Percentiles rank a stretch among this genome's conserved stretches.
Conservation (phyloP, 2,888 invertebrate species). For the Pterostichus madidus region DNA sequence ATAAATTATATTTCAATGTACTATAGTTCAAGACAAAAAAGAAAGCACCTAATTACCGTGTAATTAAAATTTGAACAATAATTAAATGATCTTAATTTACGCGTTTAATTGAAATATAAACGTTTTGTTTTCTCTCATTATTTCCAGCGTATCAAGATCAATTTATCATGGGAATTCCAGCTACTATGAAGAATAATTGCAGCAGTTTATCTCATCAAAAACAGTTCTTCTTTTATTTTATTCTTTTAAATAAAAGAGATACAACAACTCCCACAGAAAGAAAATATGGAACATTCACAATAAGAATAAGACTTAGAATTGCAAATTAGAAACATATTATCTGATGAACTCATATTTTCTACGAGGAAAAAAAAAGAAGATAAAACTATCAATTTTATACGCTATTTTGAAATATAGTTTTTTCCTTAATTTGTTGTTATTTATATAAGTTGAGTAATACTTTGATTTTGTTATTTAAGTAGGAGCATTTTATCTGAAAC, state of each 20-base stretch:
- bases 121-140: constrained; percentile 7
- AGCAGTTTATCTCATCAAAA: constrained; percentile 4
- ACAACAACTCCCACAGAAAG: neutral
- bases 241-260: neutral
- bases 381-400: no score
- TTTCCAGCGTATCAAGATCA: constrained; percentile 4
- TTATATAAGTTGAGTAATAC: no score
- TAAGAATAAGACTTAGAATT: no score
- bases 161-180: constrained; percentile 16
- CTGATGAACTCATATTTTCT: no score
- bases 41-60: neutral
- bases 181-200: neutral
- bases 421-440: no score
- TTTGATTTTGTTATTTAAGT: no score
- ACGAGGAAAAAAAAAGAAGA: no score
- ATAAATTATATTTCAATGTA: neutral
- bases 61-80: neutral
- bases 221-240: neutral
- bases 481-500: no score
- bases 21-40: neutral
- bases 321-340: no score
- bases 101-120: constrained; percentile 1
- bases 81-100: constrained; percentile 2
- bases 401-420: no score
- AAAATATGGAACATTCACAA: neutral